Conservation (phyloP, 1,140 invertebrate genomes). For the Euura saliciscinereae region DNA sequence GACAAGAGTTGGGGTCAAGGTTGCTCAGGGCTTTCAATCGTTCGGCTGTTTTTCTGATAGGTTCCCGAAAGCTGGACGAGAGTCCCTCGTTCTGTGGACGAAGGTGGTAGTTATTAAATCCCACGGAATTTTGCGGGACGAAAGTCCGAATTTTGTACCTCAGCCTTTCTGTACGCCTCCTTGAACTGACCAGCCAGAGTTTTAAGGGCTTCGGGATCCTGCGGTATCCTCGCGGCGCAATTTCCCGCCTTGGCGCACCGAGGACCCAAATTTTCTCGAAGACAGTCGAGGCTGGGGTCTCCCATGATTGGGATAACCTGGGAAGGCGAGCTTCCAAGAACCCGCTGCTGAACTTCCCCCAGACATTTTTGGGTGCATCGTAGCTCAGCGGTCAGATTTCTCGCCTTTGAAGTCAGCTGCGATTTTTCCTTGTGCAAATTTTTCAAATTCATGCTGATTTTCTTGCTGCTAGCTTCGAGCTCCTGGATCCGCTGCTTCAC, state of each 20-base stretch:
- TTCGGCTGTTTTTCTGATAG: background rate
- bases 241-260: background rate
- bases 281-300: background rate
- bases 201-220: background rate
- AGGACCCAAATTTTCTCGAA: background rate
- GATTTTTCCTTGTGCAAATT: slow-evolving; percentile 16
- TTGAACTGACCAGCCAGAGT: background rate
- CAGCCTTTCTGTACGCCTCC: background rate
- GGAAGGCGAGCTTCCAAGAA: background rate
- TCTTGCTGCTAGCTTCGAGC: slow-evolving; percentile 19
- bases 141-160: background rate
- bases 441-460: slow-evolving; percentile 19
- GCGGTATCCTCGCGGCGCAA: background rate
- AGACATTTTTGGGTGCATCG: slow-evolving; percentile 1
- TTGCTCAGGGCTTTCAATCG: background rate
- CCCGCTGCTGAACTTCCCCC: background rate
- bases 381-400: slow-evolving; percentile 12
- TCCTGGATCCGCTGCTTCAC: slow-evolving; percentile 12
- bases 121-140: background rate
- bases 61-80: background rate
- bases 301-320: background rate
- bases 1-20: background rate
- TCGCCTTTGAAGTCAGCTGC: slow-evolving; percentile 7
- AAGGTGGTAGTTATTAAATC: too few relatives aligned
- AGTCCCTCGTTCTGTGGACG: background rate